These are phyloP conservation scores for Melanerpes formicivorus DNA, from an alignment of 2,113 vertebrate genomes.

Conservation along the genomic window DNA sequence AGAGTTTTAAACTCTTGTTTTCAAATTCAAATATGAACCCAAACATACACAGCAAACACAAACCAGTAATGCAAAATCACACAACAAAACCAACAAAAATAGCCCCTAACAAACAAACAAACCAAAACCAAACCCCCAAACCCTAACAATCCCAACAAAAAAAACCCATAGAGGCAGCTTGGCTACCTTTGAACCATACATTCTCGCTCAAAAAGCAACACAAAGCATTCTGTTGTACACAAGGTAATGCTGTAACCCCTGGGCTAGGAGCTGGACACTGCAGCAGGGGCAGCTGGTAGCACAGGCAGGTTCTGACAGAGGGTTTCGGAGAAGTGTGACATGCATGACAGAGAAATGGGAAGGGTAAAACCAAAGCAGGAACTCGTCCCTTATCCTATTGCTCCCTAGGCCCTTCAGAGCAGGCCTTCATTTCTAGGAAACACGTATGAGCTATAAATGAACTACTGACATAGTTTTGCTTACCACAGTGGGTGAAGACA, in stretches of 20 bases:
- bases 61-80: neutral
- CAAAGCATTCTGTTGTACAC: neutral
- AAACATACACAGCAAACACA: neutral
- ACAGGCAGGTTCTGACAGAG: neutral
- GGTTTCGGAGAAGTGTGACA: neutral
- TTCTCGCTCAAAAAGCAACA: neutral
- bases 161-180: neutral
- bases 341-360: neutral
- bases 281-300: neutral
- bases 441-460: slow-evolving; percentile 18
- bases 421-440: slow-evolving; percentile 45
- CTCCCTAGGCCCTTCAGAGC: neutral
- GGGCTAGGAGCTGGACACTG: rapidly evolving
- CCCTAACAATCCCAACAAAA: too few species aligned
- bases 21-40: neutral
- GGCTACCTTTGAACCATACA: neutral
- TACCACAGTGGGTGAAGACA: slow-evolving; percentile 55
- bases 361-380: neutral
- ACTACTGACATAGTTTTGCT: slow-evolving; percentile 28
- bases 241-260: neutral
- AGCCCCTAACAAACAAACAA: too few species aligned
- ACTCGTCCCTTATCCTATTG: neutral
- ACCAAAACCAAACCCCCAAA: neutral
- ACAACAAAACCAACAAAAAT: neutral
- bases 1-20: neutral